These are phyloP conservation scores for Hemicentrotus pulcherrimus DNA, from an alignment of 35 echinoderm and acorn worm genomes.

Conservation along the genomic window DNA sequence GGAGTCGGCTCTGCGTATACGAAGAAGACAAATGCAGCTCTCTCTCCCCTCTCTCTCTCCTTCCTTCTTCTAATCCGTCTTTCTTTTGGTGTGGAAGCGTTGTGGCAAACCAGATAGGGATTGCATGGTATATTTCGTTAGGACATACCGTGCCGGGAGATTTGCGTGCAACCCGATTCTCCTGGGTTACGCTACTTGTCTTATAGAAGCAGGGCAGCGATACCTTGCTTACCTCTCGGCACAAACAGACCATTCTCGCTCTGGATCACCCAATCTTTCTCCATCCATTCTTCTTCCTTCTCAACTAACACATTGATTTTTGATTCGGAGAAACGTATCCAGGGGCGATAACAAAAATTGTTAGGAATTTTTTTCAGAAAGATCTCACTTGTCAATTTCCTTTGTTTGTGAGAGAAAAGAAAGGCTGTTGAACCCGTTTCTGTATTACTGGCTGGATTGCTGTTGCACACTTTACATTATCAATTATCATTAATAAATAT, in stretches of 20 bases:
- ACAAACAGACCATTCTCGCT: not conserved
- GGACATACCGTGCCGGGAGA: conserved; percentile 7
- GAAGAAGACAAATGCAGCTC: not conserved
- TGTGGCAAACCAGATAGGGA: not conserved
- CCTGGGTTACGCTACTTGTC: conserved; percentile 5
- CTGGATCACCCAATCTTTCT: not conserved
- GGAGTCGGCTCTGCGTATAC: not conserved
- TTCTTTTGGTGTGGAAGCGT: not conserved
- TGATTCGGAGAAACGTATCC: not conserved
- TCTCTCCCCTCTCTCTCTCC: not conserved
- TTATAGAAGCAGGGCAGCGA: not conserved
- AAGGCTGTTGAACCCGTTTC: not conserved
- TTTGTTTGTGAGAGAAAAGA: not conserved
- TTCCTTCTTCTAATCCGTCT: not conserved
- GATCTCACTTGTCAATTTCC: not conserved
- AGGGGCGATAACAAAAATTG: not conserved
- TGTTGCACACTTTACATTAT: no score
- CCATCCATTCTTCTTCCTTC: not conserved
- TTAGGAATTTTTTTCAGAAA: not conserved
- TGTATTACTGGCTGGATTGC: no score
- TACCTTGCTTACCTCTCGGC: not conserved
- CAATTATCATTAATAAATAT: no score
- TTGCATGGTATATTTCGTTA: conserved; percentile 3
- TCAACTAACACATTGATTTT: not conserved
- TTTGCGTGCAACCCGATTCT: conserved; percentile 16